Conservation (phyloP, 2,113 vertebrate species). For the Pomatostomus ruficeps region DNA sequence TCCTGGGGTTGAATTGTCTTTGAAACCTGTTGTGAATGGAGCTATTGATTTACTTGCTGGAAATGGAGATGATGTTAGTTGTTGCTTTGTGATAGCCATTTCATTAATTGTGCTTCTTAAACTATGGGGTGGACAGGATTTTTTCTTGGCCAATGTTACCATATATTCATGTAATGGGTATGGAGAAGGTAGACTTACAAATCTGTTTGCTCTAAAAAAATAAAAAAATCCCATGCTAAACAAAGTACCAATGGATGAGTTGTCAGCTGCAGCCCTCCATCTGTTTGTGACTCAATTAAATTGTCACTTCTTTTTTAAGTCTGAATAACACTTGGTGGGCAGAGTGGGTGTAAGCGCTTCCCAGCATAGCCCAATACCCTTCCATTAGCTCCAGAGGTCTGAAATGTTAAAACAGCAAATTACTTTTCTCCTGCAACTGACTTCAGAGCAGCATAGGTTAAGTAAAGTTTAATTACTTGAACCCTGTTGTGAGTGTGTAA, state of each 20-base stretch:
- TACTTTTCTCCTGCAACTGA: neutral
- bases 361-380: neutral
- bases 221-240: neutral
- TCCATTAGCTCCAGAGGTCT: neutral
- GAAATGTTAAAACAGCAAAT: neutral
- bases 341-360: neutral
- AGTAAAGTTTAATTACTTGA: neutral
- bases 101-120: constrained; percentile 52
- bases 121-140: neutral
- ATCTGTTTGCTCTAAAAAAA: neutral
- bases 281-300: neutral
- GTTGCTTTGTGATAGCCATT: constrained; percentile 26
- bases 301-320: neutral
- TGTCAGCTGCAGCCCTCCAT: neutral
- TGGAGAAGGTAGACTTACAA: neutral
- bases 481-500: neutral
- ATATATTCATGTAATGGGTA: neutral
- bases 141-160: neutral
- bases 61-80: constrained; percentile 44
- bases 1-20: constrained; percentile 14
- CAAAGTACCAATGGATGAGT: neutral
- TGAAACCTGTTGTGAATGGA: constrained; percentile 16
- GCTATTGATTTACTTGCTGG: constrained; percentile 57
- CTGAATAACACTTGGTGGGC: neutral
- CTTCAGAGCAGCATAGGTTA: neutral